phyloP scores from a whole-genome alignment of 2,888 invertebrate genomes.

The Seira ritae region DNA sequence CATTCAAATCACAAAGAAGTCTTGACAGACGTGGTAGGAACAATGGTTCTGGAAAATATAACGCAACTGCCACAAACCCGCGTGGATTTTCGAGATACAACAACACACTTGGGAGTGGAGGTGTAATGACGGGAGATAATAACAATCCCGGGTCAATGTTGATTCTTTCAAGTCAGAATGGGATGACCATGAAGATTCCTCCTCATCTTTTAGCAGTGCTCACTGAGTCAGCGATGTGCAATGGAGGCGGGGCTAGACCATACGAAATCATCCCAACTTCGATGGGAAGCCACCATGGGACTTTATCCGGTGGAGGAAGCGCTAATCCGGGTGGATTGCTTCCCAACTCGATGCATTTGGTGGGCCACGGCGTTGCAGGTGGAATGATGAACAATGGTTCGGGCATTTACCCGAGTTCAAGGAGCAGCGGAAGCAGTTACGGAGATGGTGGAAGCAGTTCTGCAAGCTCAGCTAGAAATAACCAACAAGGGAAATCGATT shows the following conservation, averaged over 20 bases:
- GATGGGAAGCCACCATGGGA: conserved; percentile 53
- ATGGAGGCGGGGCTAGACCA: conserved; percentile 68
- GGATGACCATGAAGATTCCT: conserved; percentile 74
- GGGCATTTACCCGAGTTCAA: conserved; percentile 72
- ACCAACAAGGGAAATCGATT: conserved; percentile 71
- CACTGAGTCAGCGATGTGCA: conserved; percentile 72
- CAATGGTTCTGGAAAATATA: conserved; percentile 61
- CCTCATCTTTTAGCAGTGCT: conserved; percentile 73
- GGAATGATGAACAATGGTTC: conserved; percentile 62
- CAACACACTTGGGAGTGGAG: conserved; percentile 53
- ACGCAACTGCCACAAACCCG: conserved; percentile 72
- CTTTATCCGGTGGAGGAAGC: background rate
- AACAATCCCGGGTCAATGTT: conserved; percentile 71
- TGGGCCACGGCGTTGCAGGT: conserved; percentile 56
- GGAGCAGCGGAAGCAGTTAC: conserved; percentile 73
- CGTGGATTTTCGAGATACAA: conserved; percentile 60
- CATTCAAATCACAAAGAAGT: conserved; percentile 72
- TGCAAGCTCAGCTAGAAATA: conserved; percentile 67
- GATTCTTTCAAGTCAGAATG: conserved; percentile 72
- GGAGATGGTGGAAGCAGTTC: conserved; percentile 72
- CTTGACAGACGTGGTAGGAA: conserved; percentile 70
- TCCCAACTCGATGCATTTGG: conserved; percentile 46
- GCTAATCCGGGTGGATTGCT: conserved; percentile 32
- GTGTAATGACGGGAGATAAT: conserved; percentile 60
- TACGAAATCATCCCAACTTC: conserved; percentile 72